These are phyloP conservation scores for Aquatica leii DNA, from an alignment of 2,888 invertebrate species.

Conservation along the genomic window DNA sequence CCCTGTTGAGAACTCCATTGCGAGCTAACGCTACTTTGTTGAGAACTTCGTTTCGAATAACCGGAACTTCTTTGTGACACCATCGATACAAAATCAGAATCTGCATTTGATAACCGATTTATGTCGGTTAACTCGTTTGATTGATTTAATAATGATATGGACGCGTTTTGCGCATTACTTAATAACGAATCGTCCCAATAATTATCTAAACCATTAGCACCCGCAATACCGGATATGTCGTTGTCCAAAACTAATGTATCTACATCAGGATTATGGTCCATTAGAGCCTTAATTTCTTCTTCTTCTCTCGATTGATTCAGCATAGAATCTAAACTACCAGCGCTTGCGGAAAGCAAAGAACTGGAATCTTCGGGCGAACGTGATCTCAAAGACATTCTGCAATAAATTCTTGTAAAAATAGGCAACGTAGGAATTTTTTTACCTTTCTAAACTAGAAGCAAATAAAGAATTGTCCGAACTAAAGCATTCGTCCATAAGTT, in stretches of 20 bases:
- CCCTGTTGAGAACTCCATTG: constrained; percentile 53
- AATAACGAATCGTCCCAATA: constrained; percentile 55
- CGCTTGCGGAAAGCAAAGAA: constrained; percentile 72
- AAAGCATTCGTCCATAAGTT: constrained; percentile 61
- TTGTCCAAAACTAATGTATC: constrained; percentile 51
- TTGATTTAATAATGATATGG: constrained; percentile 50
- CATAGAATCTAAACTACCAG: constrained; percentile 87
- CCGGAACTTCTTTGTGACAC: constrained; percentile 70
- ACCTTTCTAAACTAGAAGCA: constrained; percentile 72
- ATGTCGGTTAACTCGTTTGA: constrained; percentile 50
- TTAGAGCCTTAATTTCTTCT: constrained; percentile 72
- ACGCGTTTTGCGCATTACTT: constrained; percentile 49
- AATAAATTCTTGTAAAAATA: no score
- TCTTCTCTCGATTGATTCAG: constrained; percentile 88
- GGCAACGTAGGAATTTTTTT: no score
- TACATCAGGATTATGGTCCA: constrained; percentile 58
- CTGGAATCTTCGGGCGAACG: constrained; percentile 77
- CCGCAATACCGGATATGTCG: constrained; percentile 55
- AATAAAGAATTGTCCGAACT: constrained; percentile 67
- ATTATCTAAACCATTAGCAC: constrained; percentile 45
- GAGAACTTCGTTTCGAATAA: constrained; percentile 69
- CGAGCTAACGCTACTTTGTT: constrained; percentile 65
- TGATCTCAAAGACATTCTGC: constrained; percentile 76
- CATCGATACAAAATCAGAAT: constrained; percentile 71
- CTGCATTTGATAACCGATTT: constrained; percentile 59